phyloP scores from a whole-genome alignment of 2,797 vertebrate species.

The Tiaroga cobitis region DNA sequence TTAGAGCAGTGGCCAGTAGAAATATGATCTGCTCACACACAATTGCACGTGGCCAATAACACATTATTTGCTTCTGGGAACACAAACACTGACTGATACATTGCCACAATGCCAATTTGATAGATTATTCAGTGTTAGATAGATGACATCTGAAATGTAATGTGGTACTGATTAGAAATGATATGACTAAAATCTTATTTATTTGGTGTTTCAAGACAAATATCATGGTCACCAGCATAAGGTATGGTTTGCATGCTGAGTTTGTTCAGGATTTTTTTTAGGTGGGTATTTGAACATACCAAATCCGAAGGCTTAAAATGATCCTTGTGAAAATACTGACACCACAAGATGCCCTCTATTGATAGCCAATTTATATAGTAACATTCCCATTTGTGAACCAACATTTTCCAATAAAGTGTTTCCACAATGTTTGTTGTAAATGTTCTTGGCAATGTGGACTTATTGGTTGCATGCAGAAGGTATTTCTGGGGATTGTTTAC shows the following conservation, averaged over 20 bases:
- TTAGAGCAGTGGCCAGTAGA: constrained; percentile 63
- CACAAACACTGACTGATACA: constrained; percentile 48
- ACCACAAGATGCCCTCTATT: not conserved
- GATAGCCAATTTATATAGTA: not conserved
- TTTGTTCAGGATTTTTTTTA: not conserved
- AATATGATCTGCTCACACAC: constrained; percentile 33
- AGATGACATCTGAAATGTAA: not conserved
- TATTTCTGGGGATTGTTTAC: not conserved
- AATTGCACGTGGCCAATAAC: constrained; percentile 62
- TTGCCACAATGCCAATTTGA: constrained; percentile 2
- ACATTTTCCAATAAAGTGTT: not conserved
- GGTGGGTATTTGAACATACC: not conserved
- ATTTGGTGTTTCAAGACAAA: too few relatives aligned
- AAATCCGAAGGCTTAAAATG: not conserved
- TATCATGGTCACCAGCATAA: not conserved
- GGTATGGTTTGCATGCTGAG: not conserved
- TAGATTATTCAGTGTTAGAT: not conserved
- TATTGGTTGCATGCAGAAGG: not conserved
- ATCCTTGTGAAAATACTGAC: not conserved
- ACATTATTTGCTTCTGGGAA: constrained; percentile 37
- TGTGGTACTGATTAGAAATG: not conserved
- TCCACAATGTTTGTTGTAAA: constrained; percentile 14
- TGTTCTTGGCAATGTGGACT: not conserved
- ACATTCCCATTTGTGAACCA: not conserved
- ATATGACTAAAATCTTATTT: not conserved